Evolutionary conservation across 2,888 invertebrate genomes (phyloP), one percentile per base, ranked within the genome.

Genomic region (Parnassius glacialis): DNA sequence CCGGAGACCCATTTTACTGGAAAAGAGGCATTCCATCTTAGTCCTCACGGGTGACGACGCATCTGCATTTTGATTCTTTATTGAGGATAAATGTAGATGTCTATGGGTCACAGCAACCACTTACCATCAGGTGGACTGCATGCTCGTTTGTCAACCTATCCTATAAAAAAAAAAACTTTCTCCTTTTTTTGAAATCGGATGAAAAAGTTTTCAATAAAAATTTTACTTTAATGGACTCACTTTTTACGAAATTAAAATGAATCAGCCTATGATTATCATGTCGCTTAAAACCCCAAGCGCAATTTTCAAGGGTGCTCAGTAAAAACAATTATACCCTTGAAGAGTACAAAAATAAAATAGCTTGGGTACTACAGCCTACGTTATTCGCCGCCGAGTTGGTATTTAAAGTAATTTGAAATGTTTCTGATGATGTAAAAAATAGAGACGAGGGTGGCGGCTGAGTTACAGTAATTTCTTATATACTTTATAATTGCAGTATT

Each of bases 251-350:
- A 43, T 25, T 42, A 54, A 60, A 54, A 54, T 54, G n/a, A 54
- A 60, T 48, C 55, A 44, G 51, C 60, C 55, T 51, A 25, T 50
- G 44, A 54, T 55, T 51, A 50, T 45, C 16, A 58, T 54, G 51
- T 58, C 53, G 50, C 43, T 57, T 43, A 57, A 57, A 61, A 52
- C 42, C 42, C n/a, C 52, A 61, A 68, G 64, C 64, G 63, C 64
- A 59, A 65, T 69, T 68, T 69, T 65, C 64, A 69, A 70, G 66
- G 67, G 64, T 62, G 66, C 68, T 65, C 68, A 62, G 65, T 34
- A 34, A 67, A 67, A 70, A 67, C 73, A 70, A 73, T 73, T 73
- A 73, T 72, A 67, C 71, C 68, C 73, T 72, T 55, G 67, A 66
- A 61, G 64, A 64, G 64, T 64, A 60, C 65, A 68, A 73, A 72